phyloP scores from a whole-genome alignment of 2,888 invertebrate species.

The Geophilus truncorum region DNA sequence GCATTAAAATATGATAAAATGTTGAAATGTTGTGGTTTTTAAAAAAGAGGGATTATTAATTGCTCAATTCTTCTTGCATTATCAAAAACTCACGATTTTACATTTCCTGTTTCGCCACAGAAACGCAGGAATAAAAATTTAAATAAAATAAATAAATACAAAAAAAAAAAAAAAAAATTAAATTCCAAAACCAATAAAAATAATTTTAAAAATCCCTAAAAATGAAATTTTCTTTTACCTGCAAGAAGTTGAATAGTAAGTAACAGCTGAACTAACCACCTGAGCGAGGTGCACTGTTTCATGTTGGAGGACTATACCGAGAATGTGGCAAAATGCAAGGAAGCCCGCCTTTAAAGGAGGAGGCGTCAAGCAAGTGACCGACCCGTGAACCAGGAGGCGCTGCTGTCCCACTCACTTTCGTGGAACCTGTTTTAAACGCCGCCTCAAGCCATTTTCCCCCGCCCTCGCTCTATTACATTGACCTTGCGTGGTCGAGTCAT shows the following conservation, averaged over 20 bases:
- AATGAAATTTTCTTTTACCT: background rate
- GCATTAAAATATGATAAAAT: no score
- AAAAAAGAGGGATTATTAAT: no score
- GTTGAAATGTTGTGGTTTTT: no score
- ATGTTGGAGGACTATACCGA: background rate
- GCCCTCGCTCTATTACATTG: conserved; percentile 10
- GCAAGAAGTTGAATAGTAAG: background rate
- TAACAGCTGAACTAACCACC: background rate
- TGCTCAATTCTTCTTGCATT: background rate
- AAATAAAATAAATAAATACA: background rate
- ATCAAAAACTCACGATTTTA: background rate
- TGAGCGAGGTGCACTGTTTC: background rate
- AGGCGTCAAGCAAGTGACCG: conserved; percentile 14
- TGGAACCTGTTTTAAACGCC: background rate
- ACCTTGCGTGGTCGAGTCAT: conserved; percentile 4
- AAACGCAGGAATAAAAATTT: background rate
- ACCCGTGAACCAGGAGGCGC: conserved; percentile 13
- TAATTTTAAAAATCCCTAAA: no score
- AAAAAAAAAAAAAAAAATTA: background rate
- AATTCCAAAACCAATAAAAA: no score
- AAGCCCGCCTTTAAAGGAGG: background rate
- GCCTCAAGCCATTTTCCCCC: background rate
- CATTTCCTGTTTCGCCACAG: background rate
- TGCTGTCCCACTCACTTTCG: conserved; percentile 14
- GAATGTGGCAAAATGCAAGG: background rate